A percentile compares a stretch with the other conserved stretches of the same genome.
Evolutionary conservation across 2,888 invertebrate species (phyloP).

Genomic region (Notodonta ziczac): DNA sequence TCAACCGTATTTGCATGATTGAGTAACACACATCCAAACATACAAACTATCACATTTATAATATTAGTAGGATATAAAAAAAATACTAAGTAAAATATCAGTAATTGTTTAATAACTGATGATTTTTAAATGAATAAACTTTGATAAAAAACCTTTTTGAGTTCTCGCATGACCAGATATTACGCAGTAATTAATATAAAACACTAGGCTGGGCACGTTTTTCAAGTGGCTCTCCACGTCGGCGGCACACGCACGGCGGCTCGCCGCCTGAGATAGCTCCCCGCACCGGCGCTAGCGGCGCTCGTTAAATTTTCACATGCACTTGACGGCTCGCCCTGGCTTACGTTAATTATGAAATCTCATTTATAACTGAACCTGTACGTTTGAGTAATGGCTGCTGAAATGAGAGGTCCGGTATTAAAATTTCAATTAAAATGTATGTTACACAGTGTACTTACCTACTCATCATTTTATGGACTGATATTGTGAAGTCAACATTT

Average conservation of each 20-base stretch:
- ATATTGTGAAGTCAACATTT: too few relatives aligned
- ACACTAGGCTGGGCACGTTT: not conserved
- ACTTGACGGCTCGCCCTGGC: conserved; percentile 9
- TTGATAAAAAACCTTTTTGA: too few relatives aligned
- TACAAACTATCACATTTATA: too few relatives aligned
- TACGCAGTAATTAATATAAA: conserved; percentile 11
- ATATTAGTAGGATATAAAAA: too few relatives aligned
- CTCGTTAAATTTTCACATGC: conserved; percentile 11
- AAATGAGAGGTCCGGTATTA: conserved; percentile 7
- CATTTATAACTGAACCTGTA: conserved; percentile 8
- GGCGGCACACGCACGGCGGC: not conserved
- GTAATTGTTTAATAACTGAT: too few relatives aligned
- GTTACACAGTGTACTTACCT: not conserved
- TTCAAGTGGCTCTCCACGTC: conserved; percentile 2
- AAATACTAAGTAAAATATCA: too few relatives aligned
- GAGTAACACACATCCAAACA: too few relatives aligned
- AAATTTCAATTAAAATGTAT: conserved; percentile 5
- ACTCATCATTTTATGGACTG: too few relatives aligned
- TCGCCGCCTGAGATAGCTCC: not conserved
- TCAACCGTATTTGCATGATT: too few relatives aligned
- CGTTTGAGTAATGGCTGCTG: conserved; percentile 9
- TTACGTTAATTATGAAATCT: conserved; percentile 11
- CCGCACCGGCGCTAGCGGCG: conserved; percentile 1
- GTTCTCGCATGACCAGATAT: not conserved
- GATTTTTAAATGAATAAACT: not conserved